These are phyloP conservation scores for Morphnarchus princeps DNA, from an alignment of 2,113 vertebrate genomes.

Conservation along the genomic window DNA sequence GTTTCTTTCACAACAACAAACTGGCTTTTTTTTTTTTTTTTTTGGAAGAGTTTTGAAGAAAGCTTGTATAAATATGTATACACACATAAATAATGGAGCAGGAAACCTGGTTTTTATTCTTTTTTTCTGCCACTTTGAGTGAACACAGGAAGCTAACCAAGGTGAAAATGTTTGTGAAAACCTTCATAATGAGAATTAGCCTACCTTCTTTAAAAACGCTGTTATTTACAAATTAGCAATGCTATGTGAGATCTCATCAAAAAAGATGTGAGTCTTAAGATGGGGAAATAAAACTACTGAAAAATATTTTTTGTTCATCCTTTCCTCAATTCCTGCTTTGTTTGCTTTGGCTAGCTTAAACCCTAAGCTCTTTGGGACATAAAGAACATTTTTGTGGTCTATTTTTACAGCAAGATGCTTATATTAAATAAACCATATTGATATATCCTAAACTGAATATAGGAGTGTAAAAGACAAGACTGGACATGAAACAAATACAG, in stretches of 20 bases:
- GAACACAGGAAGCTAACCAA: background rate
- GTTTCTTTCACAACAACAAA: background rate
- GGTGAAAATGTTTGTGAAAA: background rate
- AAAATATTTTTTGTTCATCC: background rate
- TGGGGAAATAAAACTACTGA: background rate
- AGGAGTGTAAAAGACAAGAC: background rate
- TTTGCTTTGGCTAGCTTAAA: conserved; percentile 2
- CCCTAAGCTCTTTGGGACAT: background rate
- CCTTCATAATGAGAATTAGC: background rate
- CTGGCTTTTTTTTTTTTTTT: background rate
- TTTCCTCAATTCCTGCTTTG: background rate
- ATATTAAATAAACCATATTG: background rate
- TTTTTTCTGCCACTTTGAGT: background rate
- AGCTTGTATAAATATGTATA: conserved; percentile 47
- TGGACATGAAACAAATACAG: background rate
- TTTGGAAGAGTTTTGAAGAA: background rate
- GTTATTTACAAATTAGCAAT: background rate
- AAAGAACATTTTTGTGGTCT: conserved; percentile 3
- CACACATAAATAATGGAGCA: conserved; percentile 39
- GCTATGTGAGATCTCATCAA: background rate
- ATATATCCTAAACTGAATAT: background rate
- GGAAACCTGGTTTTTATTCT: background rate
- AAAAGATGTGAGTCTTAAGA: background rate
- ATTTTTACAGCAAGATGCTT: background rate
- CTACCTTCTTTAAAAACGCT: background rate